Evolutionary conservation across 2,888 invertebrate genomes (phyloP).

Genomic region (Thyatira batis): DNA sequence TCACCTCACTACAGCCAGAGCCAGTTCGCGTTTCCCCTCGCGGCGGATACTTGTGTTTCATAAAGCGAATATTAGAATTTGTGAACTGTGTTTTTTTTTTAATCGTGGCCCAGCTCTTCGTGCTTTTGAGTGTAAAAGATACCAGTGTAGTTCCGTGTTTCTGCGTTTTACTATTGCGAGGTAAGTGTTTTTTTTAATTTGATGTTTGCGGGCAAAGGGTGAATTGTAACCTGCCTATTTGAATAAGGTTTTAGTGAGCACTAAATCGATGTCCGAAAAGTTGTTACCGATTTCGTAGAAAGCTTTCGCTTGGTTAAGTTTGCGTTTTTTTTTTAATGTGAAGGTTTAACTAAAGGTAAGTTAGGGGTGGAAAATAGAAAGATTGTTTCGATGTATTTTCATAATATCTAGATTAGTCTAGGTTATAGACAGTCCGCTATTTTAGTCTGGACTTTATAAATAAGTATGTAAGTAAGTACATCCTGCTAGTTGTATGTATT

Average conservation of each 20-base stretch:
- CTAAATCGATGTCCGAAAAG: slow-evolving; percentile 2
- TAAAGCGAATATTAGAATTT: not conserved
- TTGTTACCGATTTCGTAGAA: too few relatives aligned
- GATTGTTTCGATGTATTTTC: too few relatives aligned
- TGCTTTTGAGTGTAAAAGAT: not conserved
- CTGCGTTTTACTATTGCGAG: not conserved
- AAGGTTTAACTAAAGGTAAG: too few relatives aligned
- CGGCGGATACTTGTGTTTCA: not conserved
- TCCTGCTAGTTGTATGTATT: too few relatives aligned
- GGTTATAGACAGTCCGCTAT: too few relatives aligned
- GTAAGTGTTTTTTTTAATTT: not conserved
- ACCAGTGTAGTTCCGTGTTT: not conserved
- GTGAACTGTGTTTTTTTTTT: not conserved
- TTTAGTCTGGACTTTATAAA: too few relatives aligned
- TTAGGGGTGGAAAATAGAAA: too few relatives aligned
- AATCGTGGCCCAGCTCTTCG: not conserved
- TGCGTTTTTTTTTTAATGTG: too few relatives aligned
- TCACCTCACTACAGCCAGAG: not conserved
- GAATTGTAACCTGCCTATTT: not conserved
- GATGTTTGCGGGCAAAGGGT: not conserved
- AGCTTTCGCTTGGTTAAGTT: too few relatives aligned
- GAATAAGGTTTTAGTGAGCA: not conserved
- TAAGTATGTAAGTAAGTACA: too few relatives aligned
- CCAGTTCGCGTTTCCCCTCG: not conserved
- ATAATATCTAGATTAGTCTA: too few relatives aligned